These are phyloP conservation scores for Folsomia candida DNA, from an alignment of 2,888 invertebrate genomes.

Conservation along the genomic window DNA sequence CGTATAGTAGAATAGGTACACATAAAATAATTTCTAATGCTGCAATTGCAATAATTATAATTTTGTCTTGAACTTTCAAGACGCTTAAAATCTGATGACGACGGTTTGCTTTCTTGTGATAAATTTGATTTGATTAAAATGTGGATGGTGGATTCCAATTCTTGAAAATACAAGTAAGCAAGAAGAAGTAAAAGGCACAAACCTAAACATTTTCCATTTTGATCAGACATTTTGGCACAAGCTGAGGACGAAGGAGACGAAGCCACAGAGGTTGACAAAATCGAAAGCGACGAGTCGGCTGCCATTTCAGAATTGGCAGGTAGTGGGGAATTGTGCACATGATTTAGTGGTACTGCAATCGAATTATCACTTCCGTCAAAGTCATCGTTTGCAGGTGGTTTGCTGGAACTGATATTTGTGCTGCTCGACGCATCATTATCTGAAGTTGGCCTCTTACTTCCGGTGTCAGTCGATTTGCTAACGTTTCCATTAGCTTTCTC, in stretches of 20 bases:
- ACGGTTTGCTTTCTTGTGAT: background rate
- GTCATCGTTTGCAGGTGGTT: slow-evolving; percentile 33
- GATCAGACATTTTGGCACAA: slow-evolving; percentile 49
- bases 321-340: slow-evolving; percentile 35
- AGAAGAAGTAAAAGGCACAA: slow-evolving; percentile 51
- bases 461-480: slow-evolving; percentile 32
- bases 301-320: slow-evolving; percentile 44
- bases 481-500: background rate
- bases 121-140: background rate
- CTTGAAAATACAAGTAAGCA: slow-evolving; percentile 21
- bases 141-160: background rate
- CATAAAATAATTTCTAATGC: background rate
- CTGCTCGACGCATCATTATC: slow-evolving; percentile 14
- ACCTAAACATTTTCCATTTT: slow-evolving; percentile 50
- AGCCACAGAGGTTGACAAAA: slow-evolving; percentile 25
- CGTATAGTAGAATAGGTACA: background rate
- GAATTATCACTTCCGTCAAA: slow-evolving; percentile 50
- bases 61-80: background rate
- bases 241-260: slow-evolving; percentile 38
- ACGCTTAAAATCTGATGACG: background rate
- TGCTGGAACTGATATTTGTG: slow-evolving; percentile 10
- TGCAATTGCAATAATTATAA: background rate
- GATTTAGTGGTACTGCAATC: slow-evolving; percentile 36
- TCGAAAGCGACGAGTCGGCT: slow-evolving; percentile 36
- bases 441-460: slow-evolving; percentile 19